These are phyloP conservation scores for Drosophila leontia DNA, from an alignment of 1,140 invertebrate species.

Conservation along the genomic window DNA sequence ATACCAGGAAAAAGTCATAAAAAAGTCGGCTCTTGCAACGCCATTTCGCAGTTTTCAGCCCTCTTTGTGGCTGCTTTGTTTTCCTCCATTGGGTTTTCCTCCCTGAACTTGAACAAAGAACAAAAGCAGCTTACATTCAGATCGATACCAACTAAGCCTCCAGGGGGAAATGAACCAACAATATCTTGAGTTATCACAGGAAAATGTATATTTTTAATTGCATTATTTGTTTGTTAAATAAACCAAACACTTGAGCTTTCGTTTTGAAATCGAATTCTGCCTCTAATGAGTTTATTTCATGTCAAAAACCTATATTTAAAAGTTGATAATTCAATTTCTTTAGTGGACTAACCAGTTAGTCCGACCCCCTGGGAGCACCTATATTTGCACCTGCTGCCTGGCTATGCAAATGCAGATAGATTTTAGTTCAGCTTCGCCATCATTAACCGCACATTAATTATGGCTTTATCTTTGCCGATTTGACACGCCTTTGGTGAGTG, in stretches of 20 bases:
- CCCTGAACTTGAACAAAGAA: slow-evolving; percentile 74
- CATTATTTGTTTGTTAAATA: not conserved
- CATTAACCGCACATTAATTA: slow-evolving; percentile 34
- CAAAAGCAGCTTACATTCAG: slow-evolving; percentile 66
- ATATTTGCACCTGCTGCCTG: slow-evolving; percentile 14
- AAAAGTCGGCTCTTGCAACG: slow-evolving; percentile 58
- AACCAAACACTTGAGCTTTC: not conserved
- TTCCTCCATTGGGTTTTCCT: slow-evolving; percentile 29
- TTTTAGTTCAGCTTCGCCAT: slow-evolving; percentile 12
- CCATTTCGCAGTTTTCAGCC: slow-evolving; percentile 39
- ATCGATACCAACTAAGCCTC: slow-evolving; percentile 60
- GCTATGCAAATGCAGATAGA: slow-evolving; percentile 38
- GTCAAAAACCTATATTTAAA: slow-evolving; percentile 23
- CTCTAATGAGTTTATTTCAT: slow-evolving; percentile 15
- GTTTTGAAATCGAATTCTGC: not conserved
- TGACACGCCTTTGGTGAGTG: slow-evolving; percentile 30
- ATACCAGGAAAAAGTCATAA: slow-evolving; percentile 38
- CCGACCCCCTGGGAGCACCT: slow-evolving; percentile 14
- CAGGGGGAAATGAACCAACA: not conserved
- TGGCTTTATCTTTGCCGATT: slow-evolving; percentile 17
- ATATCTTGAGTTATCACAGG: not conserved
- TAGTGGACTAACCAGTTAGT: slow-evolving; percentile 8
- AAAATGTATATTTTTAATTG: not conserved
- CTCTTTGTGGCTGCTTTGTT: slow-evolving; percentile 48
- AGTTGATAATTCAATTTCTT: slow-evolving; percentile 12